Conservation (phyloP, 2,888 invertebrate genomes). For the Quadriops clusia region DNA sequence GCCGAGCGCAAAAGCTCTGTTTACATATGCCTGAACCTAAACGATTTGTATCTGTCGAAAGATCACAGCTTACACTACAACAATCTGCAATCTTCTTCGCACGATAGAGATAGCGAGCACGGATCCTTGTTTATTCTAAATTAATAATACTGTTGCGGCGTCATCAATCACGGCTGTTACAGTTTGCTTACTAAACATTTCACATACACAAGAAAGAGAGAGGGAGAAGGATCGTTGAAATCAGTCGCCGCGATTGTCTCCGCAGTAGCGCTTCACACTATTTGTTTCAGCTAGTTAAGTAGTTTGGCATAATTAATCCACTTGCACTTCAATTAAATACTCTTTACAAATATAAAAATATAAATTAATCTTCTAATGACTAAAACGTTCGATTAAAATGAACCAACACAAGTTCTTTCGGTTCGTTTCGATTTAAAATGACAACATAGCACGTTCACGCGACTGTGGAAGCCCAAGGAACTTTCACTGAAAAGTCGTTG, state of each 20-base stretch:
- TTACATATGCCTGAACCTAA: slow-evolving; percentile 22
- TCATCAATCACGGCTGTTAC: slow-evolving; percentile 22
- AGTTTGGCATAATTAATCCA: too few species aligned
- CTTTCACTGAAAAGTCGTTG: slow-evolving; percentile 1
- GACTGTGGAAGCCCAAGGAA: slow-evolving; percentile 10
- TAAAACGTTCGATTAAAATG: too few species aligned
- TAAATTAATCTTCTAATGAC: too few species aligned
- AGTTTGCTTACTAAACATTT: slow-evolving; percentile 15
- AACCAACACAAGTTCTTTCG: too few species aligned
- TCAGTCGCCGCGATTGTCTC: slow-evolving; percentile 13
- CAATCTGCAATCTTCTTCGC: slow-evolving; percentile 14
- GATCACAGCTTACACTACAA: slow-evolving; percentile 26
- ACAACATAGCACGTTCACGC: background rate
- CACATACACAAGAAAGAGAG: too few species aligned
- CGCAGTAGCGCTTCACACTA: slow-evolving; percentile 1
- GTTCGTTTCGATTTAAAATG: background rate
- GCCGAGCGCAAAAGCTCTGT: slow-evolving; percentile 19
- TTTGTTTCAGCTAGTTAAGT: slow-evolving; percentile 2
- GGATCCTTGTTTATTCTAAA: slow-evolving; percentile 21
- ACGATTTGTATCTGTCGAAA: slow-evolving; percentile 24
- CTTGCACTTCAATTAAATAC: too few species aligned
- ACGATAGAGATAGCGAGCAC: slow-evolving; percentile 19
- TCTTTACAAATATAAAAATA: slow-evolving; percentile 3
- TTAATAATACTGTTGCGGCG: slow-evolving; percentile 25
- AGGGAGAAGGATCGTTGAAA: slow-evolving; percentile 8